Conservation (phyloP, 1,140 invertebrate genomes). For the Rhyacophila brunnea region DNA sequence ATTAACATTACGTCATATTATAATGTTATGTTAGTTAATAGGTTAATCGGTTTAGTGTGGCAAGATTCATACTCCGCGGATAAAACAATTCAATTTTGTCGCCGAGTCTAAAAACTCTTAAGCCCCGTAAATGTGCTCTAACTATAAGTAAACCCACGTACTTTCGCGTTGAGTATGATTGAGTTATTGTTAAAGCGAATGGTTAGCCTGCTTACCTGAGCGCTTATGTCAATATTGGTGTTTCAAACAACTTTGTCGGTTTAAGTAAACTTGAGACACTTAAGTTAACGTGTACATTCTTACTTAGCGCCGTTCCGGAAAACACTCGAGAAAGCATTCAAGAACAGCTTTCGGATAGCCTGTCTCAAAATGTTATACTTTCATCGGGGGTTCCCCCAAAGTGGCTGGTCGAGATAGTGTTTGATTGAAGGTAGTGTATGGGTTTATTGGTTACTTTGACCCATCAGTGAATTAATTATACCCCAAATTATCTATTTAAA, state of each 20-base stretch:
- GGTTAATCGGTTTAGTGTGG: too few species aligned
- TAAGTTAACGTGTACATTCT: constrained; percentile 24
- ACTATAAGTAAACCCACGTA: neutral
- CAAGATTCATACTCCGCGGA: neutral
- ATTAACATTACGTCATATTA: neutral
- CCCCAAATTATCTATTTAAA: too few species aligned
- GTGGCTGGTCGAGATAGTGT: neutral
- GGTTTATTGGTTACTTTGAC: too few species aligned
- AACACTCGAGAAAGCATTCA: constrained; percentile 2
- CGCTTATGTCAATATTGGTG: constrained; percentile 30
- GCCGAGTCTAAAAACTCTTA: neutral
- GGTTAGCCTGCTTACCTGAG: constrained; percentile 25
- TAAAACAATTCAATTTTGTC: neutral
- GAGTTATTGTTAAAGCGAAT: constrained; percentile 30
- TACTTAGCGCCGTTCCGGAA: constrained; percentile 21
- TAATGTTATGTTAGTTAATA: neutral
- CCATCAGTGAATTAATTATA: too few species aligned
- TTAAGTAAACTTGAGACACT: constrained; percentile 31
- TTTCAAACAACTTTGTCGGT: constrained; percentile 31
- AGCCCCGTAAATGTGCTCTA: neutral
- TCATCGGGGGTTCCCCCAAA: neutral
- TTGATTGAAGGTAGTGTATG: neutral
- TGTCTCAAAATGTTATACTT: constrained; percentile 18
- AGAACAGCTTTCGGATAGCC: constrained; percentile 11
- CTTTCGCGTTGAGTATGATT: constrained; percentile 17